A percentile compares a stretch with the other conserved stretches of the same genome.
Conservation (phyloP, 2,797 vertebrate genomes). For the Cyprinodon diabolis region DNA sequence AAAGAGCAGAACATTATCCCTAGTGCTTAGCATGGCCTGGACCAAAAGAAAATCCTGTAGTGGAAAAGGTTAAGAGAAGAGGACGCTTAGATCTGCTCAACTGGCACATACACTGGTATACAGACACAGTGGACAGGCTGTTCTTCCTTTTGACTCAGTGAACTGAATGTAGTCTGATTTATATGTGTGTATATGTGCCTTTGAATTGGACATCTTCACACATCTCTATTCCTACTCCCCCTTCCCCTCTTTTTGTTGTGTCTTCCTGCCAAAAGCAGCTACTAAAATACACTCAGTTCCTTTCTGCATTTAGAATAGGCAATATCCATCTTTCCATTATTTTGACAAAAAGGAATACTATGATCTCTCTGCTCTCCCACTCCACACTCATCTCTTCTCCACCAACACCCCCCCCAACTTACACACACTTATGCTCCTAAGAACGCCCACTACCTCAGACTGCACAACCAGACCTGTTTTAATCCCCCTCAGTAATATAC, state of each 20-base stretch:
- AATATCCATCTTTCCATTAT: conserved; percentile 41
- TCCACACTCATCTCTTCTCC: neutral
- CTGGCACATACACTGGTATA: conserved; percentile 35
- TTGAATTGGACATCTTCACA: conserved; percentile 42
- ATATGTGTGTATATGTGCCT: conserved; percentile 27
- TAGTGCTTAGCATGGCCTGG: conserved; percentile 56
- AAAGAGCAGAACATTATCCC: conserved; percentile 65
- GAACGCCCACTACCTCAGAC: conserved; percentile 11
- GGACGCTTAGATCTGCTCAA: conserved; percentile 53
- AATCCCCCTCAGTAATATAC: conserved; percentile 42
- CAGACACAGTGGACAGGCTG: conserved; percentile 63
- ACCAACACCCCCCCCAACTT: too few relatives aligned
- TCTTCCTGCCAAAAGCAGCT: conserved; percentile 30
- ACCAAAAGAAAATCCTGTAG: conserved; percentile 48
- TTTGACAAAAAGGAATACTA: conserved; percentile 39
- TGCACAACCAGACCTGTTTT: conserved; percentile 45
- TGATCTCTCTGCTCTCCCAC: conserved; percentile 17
- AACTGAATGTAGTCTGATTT: conserved; percentile 25
- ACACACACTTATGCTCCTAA: neutral
- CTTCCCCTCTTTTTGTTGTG: conserved; percentile 19
- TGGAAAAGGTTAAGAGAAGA: conserved; percentile 73
- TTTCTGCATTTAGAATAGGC: conserved; percentile 38
- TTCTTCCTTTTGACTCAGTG: conserved; percentile 52
- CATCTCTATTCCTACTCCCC: conserved; percentile 47
- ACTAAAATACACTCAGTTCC: conserved; percentile 42